Conservation (phyloP, 2,888 invertebrate species). For the Sphecodes monilicornis region DNA sequence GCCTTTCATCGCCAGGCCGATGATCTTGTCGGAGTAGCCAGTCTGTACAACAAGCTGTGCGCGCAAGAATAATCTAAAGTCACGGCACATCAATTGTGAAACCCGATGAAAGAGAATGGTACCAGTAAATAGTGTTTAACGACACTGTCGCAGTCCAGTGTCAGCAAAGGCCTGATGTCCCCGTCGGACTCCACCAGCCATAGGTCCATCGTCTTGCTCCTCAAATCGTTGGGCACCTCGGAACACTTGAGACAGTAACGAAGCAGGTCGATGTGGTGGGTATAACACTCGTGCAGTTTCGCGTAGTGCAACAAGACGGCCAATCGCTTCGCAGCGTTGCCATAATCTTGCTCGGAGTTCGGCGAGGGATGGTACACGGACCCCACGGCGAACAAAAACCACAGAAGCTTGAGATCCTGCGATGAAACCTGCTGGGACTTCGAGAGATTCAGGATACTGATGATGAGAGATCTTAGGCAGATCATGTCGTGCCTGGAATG, state of each 20-base stretch:
- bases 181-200: conserved; percentile 72
- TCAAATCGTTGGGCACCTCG: conserved; percentile 58
- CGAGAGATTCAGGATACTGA: conserved; percentile 31
- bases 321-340: conserved; percentile 51
- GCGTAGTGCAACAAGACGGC: conserved; percentile 48
- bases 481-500: conserved; percentile 52
- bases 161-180: conserved; percentile 61
- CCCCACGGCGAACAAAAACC: conserved; percentile 72
- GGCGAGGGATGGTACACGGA: conserved; percentile 55
- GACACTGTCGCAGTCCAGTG: conserved; percentile 46
- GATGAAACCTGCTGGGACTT: background rate
- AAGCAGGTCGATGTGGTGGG: conserved; percentile 71
- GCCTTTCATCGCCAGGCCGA: conserved; percentile 65
- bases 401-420: conserved; percentile 66
- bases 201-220: conserved; percentile 61
- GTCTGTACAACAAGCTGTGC: conserved; percentile 48
- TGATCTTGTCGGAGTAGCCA: conserved; percentile 36
- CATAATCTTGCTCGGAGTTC: conserved; percentile 34
- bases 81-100: background rate
- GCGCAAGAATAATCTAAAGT: background rate
- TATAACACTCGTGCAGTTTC: conserved; percentile 68
- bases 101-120: background rate
- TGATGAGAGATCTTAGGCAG: conserved; percentile 49
- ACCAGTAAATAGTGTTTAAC: conserved; percentile 62
- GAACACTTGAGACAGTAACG: conserved; percentile 59